Percentiles rank a stretch among this genome's conserved stretches.
phyloP scores from a whole-genome alignment of 2,113 vertebrate species.

The Sitta europaea region DNA sequence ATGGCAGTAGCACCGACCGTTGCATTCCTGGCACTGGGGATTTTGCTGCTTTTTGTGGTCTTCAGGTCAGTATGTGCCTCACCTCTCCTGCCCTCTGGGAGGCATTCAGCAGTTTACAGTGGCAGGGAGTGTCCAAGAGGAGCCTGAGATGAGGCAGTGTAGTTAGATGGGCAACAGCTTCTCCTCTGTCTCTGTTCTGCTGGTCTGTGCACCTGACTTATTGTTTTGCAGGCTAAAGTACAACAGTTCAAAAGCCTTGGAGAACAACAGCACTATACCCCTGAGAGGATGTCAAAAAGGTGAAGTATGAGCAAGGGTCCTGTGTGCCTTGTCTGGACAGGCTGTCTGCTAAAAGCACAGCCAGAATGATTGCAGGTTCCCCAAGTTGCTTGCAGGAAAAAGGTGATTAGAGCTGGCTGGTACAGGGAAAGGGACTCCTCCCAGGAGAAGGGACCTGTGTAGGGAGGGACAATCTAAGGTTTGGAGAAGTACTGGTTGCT shows the following conservation, averaged over 20 bases:
- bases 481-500: not conserved
- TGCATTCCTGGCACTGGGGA: not conserved
- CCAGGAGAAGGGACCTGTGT: not conserved
- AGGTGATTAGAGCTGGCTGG: not conserved
- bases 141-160: not conserved
- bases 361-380: not conserved
- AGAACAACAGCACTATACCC: not conserved
- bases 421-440: not conserved
- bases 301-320: not conserved
- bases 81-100: not conserved
- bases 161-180: not conserved
- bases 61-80: constrained; percentile 14
- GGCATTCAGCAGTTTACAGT: not conserved
- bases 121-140: no score
- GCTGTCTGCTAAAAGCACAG: not conserved
- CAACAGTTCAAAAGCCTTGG: not conserved
- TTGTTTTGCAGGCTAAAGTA: constrained; percentile 16
- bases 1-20: not conserved
- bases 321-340: not conserved
- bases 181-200: not conserved
- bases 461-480: not conserved
- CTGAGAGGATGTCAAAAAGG: not conserved
- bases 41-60: not conserved
- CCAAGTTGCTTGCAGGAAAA: not conserved
- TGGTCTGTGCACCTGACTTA: not conserved